A percentile compares a stretch with the other conserved stretches of the same genome.
phyloP scores from a whole-genome alignment of 1,140 invertebrate genomes.

The Diabrotica undecimpunctata region DNA sequence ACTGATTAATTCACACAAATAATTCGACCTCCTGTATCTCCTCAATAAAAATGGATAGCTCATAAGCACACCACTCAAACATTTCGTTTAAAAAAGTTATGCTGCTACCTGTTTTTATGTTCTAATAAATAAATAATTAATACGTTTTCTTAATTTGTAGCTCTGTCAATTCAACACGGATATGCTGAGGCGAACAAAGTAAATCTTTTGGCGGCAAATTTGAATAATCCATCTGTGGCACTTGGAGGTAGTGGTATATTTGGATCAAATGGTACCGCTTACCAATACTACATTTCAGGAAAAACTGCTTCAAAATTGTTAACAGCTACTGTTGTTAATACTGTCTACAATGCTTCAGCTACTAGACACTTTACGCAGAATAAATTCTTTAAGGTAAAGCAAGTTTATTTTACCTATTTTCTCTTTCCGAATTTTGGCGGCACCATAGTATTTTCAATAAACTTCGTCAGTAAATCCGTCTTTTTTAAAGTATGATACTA shows the following conservation, averaged over 20 bases:
- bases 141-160: conserved; percentile 40
- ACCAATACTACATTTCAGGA: conserved; percentile 34
- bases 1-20: too few relatives aligned
- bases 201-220: conserved; percentile 53
- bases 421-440: neutral
- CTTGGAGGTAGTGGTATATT: conserved; percentile 49
- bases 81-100: too few relatives aligned
- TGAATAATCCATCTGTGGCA: conserved; percentile 48
- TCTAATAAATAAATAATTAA: too few relatives aligned
- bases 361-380: neutral
- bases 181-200: conserved; percentile 52
- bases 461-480: too few relatives aligned
- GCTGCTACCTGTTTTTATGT: too few relatives aligned
- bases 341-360: conserved; percentile 10
- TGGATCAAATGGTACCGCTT: conserved; percentile 41
- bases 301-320: conserved; percentile 21
- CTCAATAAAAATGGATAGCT: too few relatives aligned
- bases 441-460: too few relatives aligned
- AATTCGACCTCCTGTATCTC: too few relatives aligned
- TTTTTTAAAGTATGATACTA: too few relatives aligned
- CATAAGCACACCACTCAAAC: too few relatives aligned
- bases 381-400: neutral
- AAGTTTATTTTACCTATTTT: neutral
- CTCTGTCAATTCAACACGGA: conserved; percentile 50
- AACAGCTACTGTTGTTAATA: conserved; percentile 18